phyloP scores from a whole-genome alignment of 2,888 invertebrate genomes.

The Pollenia labialis region DNA sequence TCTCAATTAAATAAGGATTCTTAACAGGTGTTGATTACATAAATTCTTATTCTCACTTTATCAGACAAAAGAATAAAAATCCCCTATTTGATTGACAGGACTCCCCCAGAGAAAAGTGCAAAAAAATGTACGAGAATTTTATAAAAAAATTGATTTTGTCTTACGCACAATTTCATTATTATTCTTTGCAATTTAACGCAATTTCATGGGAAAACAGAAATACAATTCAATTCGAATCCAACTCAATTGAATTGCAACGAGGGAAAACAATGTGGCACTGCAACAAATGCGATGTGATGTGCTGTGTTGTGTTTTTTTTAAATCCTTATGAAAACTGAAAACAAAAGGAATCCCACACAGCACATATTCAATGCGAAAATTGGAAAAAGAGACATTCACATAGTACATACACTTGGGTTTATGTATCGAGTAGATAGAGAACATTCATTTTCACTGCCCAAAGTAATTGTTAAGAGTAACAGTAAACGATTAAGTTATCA shows the following conservation, averaged over 20 bases:
- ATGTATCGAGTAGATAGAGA: neutral
- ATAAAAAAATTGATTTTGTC: conserved; percentile 61
- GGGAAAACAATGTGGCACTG: conserved; percentile 18
- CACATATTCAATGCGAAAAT: conserved; percentile 14
- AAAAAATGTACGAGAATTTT: conserved; percentile 27
- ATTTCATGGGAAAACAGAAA: conserved; percentile 71
- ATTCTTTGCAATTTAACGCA: conserved; percentile 66
- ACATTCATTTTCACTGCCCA: neutral
- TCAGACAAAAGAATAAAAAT: conserved; percentile 15
- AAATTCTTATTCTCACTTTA: conserved; percentile 70
- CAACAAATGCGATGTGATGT: conserved; percentile 18
- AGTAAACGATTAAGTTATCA: conserved; percentile 68
- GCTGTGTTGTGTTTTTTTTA: neutral
- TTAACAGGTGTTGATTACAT: conserved; percentile 71
- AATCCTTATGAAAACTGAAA: conserved; percentile 46
- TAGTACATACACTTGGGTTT: neutral
- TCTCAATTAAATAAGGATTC: conserved; percentile 54
- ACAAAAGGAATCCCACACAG: conserved; percentile 51
- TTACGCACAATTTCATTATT: conserved; percentile 69
- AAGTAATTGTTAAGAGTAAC: conserved; percentile 27
- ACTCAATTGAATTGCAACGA: conserved; percentile 44
- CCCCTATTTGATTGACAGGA: conserved; percentile 69
- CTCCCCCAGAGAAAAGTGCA: conserved; percentile 61
- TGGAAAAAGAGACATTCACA: neutral
- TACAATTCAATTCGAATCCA: conserved; percentile 19